Evolutionary conservation across 2,113 vertebrate species (phyloP).

Genomic region (Dromiciops gliroides): DNA sequence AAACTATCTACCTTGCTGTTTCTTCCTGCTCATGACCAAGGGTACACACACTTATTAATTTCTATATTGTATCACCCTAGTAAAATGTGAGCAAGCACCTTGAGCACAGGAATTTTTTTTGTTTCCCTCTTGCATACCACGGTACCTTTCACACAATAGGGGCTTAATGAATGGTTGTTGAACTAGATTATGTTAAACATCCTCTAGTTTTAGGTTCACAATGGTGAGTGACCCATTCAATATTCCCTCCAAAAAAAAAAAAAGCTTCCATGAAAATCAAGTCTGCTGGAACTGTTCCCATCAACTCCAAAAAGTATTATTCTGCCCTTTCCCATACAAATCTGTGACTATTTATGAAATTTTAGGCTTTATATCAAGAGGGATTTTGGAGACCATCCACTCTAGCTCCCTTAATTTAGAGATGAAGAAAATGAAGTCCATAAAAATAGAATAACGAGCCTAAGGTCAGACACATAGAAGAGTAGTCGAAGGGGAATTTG

Average conservation of each 20-base stretch:
- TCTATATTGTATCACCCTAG: not conserved
- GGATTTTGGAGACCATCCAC: not conserved
- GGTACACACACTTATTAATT: not conserved
- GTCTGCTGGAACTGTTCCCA: not conserved
- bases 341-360: not conserved
- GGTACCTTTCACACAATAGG: not conserved
- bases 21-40: too few relatives aligned
- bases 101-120: not conserved
- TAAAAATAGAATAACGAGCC: not conserved
- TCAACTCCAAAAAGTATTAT: not conserved
- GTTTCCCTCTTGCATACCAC: not conserved
- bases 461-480: not conserved
- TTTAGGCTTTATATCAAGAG: not conserved
- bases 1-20: too few relatives aligned
- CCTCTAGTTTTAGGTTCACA: not conserved
- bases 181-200: constrained; percentile 12
- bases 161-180: not conserved
- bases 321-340: not conserved
- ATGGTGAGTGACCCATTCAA: not conserved
- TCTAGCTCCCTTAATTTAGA: not conserved
- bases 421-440: not conserved
- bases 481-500: not conserved
- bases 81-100: not conserved
- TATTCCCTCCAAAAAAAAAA: not conserved
- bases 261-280: not conserved